Percentiles rank a stretch among this genome's conserved stretches.
These are phyloP conservation scores for Takifugu ocellatus DNA, from an alignment of 2,797 vertebrate genomes.

Conservation along the genomic window DNA sequence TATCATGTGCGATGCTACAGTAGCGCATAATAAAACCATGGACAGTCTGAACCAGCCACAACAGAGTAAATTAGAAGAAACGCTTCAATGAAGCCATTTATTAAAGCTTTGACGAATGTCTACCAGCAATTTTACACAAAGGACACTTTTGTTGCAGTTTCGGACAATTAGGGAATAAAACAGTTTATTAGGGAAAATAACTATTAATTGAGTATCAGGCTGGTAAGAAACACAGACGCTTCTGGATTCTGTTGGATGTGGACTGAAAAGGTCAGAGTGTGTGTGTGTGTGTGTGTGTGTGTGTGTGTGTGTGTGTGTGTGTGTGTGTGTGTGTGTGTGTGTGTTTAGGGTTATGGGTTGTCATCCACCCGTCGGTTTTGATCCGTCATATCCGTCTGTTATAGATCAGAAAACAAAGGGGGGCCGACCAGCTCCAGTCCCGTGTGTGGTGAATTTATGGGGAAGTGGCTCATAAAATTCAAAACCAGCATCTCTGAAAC, in stretches of 20 bases:
- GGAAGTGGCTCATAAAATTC: not conserved
- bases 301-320: not conserved
- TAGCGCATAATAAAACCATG: slow-evolving; percentile 11
- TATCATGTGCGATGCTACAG: slow-evolving; percentile 8
- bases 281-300: not conserved
- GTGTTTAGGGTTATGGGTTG: not conserved
- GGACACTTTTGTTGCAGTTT: not conserved
- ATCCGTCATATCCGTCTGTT: too few relatives aligned
- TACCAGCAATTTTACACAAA: slow-evolving; percentile 11
- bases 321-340: not conserved
- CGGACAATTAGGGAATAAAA: too few relatives aligned
- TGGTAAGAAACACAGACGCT: too few relatives aligned
- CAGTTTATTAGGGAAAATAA: too few relatives aligned
- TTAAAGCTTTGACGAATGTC: slow-evolving; percentile 2
- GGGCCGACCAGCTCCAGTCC: too few relatives aligned
- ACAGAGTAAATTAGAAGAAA: slow-evolving; percentile 15
- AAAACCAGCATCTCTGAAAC: too few relatives aligned
- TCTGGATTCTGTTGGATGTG: not conserved
- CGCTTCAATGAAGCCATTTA: slow-evolving; percentile 12
- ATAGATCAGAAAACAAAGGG: too few relatives aligned
- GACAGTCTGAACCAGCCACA: slow-evolving; percentile 19
- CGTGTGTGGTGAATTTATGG: too few relatives aligned
- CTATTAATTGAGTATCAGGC: too few relatives aligned
- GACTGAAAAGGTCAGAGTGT: too few relatives aligned
- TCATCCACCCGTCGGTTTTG: too few relatives aligned